Percentiles rank a stretch among this genome's conserved stretches.
Evolutionary conservation across 2,888 invertebrate genomes (phyloP).

Genomic region (Pristionchus exspectatus): DNA sequence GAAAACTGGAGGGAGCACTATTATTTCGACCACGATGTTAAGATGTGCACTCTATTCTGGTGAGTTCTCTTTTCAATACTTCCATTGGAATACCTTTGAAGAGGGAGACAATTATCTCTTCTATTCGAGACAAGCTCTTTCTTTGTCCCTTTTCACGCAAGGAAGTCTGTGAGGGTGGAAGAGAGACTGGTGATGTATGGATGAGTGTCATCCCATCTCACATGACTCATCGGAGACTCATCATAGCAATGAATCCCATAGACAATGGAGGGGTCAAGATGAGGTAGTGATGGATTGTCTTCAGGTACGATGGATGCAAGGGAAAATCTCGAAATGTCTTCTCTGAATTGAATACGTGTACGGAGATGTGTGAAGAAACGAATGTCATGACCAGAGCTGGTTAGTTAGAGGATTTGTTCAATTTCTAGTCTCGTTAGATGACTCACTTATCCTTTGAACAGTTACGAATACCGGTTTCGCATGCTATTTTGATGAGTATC

Average conservation of each 20-base stretch:
- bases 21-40: conserved; percentile 70
- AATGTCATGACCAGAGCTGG: conserved; percentile 73
- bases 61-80: neutral
- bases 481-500: neutral
- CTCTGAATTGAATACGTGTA: conserved; percentile 72
- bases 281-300: neutral
- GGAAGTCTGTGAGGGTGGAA: conserved; percentile 44
- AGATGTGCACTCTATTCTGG: conserved; percentile 61
- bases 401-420: no score
- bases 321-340: conserved; percentile 73
- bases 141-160: conserved; percentile 5
- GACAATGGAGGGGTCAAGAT: neutral
- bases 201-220: neutral
- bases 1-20: conserved; percentile 75
- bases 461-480: no score
- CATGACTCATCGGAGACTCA: neutral
- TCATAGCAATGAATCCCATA: neutral
- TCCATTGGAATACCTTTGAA: neutral
- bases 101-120: neutral
- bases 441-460: no score
- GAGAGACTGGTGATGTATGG: neutral
- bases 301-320: conserved; percentile 75
- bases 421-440: no score
- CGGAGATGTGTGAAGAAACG: conserved; percentile 74
- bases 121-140: neutral